Percentiles rank a stretch among this genome's conserved stretches.
Evolutionary conservation across 2,888 invertebrate genomes (phyloP).

Genomic region (Drosophila kanekoi): DNA sequence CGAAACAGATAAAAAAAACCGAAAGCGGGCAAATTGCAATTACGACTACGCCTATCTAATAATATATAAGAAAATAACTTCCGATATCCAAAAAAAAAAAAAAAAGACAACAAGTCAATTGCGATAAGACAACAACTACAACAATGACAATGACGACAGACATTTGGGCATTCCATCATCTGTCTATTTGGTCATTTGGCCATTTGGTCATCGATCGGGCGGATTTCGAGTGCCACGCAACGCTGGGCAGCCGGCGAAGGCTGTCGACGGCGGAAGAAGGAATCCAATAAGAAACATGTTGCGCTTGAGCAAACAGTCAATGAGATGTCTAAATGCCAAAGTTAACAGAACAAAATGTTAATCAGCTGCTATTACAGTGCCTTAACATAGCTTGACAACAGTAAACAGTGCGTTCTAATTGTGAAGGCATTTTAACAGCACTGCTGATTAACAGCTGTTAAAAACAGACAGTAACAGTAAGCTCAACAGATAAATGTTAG

Average conservation of each 20-base stretch:
- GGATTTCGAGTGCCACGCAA: slow-evolving; percentile 40
- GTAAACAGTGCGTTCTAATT: neutral
- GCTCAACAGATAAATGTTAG: neutral
- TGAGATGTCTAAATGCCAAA: slow-evolving; percentile 21
- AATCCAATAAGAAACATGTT: slow-evolving; percentile 11
- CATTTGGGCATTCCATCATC: slow-evolving; percentile 4
- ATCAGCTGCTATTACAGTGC: too few relatives aligned
- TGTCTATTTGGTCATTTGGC: slow-evolving; percentile 46
- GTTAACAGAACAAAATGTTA: neutral
- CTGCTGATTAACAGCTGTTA: neutral
- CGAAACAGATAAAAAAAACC: neutral
- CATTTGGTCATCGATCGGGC: slow-evolving; percentile 18
- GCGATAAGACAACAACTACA: slow-evolving; percentile 26
- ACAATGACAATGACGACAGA: slow-evolving; percentile 25
- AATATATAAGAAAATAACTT: slow-evolving; percentile 43
- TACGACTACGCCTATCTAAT: slow-evolving; percentile 52
- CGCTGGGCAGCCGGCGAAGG: slow-evolving; percentile 35
- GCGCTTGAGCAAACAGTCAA: slow-evolving; percentile 25
- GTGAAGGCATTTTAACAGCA: neutral
- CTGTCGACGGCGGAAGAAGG: slow-evolving; percentile 9
- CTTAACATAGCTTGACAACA: neutral
- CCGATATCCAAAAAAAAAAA: slow-evolving; percentile 50
- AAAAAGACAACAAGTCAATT: slow-evolving; percentile 5
- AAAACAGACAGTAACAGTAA: neutral
- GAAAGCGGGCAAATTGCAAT: slow-evolving; percentile 17